These are phyloP conservation scores for Ia io DNA, from an alignment of 2,113 vertebrate genomes.

Conservation along the genomic window DNA sequence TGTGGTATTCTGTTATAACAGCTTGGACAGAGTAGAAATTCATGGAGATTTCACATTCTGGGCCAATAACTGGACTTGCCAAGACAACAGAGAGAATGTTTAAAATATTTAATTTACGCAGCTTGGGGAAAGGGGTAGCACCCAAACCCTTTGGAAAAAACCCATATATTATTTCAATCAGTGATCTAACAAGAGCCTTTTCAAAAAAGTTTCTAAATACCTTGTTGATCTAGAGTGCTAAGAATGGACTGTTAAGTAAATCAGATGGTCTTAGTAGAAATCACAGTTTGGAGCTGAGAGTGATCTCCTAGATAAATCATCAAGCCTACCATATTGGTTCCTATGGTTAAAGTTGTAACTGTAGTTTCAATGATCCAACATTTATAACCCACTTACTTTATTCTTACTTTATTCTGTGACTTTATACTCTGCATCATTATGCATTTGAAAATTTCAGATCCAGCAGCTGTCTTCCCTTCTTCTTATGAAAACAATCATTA, in stretches of 20 bases:
- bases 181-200: not conserved
- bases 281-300: not conserved
- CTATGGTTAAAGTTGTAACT: not conserved
- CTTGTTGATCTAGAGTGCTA: not conserved
- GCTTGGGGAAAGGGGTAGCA: not conserved
- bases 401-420: slow-evolving; percentile 76
- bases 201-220: not conserved
- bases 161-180: not conserved
- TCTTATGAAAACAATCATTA: too few relatives aligned
- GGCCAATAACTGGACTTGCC: not conserved
- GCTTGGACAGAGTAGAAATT: not conserved
- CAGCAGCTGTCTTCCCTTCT: slow-evolving; percentile 69
- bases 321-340: too few relatives aligned
- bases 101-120: not conserved
- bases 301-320: not conserved
- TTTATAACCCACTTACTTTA: slow-evolving; percentile 4
- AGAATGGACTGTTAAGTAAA: not conserved
- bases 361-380: not conserved
- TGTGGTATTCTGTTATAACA: not conserved
- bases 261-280: slow-evolving; percentile 3
- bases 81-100: not conserved
- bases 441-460: slow-evolving; percentile 79
- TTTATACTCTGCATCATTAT: slow-evolving; percentile 81
- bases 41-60: slow-evolving; percentile 13
- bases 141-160: not conserved